Conservation (phyloP, 92 coral and sea anemone species). For the Zoanthus solanderi region DNA sequence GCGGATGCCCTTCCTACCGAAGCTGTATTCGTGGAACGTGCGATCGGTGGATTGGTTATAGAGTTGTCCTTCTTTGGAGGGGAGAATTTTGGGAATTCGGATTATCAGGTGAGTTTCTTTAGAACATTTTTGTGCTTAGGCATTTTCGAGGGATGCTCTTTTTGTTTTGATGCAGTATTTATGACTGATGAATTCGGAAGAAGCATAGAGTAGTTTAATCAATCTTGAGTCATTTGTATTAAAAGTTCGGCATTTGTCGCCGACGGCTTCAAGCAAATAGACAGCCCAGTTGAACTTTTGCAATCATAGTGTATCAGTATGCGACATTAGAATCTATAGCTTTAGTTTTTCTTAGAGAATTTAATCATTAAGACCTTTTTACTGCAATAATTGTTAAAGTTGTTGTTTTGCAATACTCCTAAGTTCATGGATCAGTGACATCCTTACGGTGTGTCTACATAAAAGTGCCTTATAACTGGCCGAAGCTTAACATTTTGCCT, state of each 20-base stretch:
- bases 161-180: neutral
- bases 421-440: slow-evolving; percentile 12
- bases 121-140: neutral
- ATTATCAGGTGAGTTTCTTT: slow-evolving; percentile 34
- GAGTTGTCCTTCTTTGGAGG: slow-evolving; percentile 39
- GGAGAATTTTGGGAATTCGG: slow-evolving; percentile 38
- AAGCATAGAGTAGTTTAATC: neutral
- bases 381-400: neutral
- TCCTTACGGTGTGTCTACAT: neutral
- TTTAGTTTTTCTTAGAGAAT: neutral
- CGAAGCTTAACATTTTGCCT: neutral
- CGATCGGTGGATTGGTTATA: slow-evolving; percentile 38
- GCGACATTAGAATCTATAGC: neutral
- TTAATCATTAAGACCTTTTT: neutral
- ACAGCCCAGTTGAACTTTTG: slow-evolving; percentile 11
- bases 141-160: neutral
- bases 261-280: slow-evolving; percentile 40
- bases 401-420: neutral
- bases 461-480: neutral
- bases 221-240: slow-evolving; percentile 22
- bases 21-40: slow-evolving; percentile 52
- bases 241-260: slow-evolving; percentile 24
- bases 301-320: neutral
- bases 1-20: slow-evolving; percentile 35
- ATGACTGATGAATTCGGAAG: slow-evolving; percentile 41